Evolutionary conservation across 1,140 invertebrate genomes (phyloP).

Genomic region (Pygmarrhopalites habei): DNA sequence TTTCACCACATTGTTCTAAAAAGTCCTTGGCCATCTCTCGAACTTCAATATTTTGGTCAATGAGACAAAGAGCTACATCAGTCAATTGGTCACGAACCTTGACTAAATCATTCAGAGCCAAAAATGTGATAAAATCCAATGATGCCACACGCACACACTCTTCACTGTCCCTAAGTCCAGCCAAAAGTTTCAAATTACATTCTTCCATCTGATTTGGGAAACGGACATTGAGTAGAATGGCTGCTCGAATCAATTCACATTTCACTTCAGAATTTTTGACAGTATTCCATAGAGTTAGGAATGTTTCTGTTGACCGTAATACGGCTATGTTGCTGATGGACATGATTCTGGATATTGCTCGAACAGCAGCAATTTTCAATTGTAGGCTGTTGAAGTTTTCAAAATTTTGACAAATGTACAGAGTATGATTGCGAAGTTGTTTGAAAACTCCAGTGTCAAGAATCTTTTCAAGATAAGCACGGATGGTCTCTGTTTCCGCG

Average conservation of each 20-base stretch:
- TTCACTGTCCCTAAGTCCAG: conserved; percentile 7
- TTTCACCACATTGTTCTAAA: conserved; percentile 26
- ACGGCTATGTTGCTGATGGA: conserved; percentile 16
- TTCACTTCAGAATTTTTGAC: conserved; percentile 16
- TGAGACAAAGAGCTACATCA: conserved; percentile 19
- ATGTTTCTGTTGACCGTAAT: not conserved
- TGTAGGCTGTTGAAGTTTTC: conserved; percentile 16
- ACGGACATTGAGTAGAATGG: conserved; percentile 20
- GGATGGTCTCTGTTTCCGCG: conserved; percentile 19
- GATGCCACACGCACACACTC: conserved; percentile 12
- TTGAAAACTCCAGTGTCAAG: conserved; percentile 19
- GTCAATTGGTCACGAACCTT: conserved; percentile 28
- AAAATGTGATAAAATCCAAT: conserved; percentile 32
- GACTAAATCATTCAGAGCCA: conserved; percentile 28
- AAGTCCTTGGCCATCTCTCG: conserved; percentile 33
- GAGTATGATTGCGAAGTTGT: conserved; percentile 12
- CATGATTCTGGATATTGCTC: conserved; percentile 29
- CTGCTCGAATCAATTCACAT: conserved; percentile 27
- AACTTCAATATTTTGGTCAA: conserved; percentile 19
- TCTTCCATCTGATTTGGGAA: conserved; percentile 37
- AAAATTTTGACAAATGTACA: not conserved
- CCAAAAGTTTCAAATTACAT: conserved; percentile 15
- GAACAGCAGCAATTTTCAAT: conserved; percentile 25
- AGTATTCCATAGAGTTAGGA: conserved; percentile 22
- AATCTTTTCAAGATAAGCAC: conserved; percentile 13